Evolutionary conservation across 2,113 vertebrate species (phyloP), one percentile per base, ranked within the genome.

Genomic region (Tiliqua scincoides): DNA sequence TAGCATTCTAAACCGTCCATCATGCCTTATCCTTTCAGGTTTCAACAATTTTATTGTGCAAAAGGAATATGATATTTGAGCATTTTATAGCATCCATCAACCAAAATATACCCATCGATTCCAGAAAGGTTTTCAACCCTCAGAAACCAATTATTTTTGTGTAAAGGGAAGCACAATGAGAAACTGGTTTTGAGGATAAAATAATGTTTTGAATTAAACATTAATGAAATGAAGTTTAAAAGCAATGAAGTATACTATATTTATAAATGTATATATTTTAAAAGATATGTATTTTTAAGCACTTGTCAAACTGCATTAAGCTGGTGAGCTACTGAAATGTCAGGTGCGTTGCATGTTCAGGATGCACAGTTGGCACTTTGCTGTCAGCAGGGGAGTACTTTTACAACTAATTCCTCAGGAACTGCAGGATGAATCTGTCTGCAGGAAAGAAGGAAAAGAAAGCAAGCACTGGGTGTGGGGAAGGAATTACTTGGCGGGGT

Each of bases 251-350:
- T 84, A 68, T 48, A 63, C 75, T 81, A 9, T 73, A 57, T 90
- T 90, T 72, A 79, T 43, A 63, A 83, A 76, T 87, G 89, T 83
- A 88, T 68, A 94, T 90, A 77, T n/a, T 21, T 35, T 23, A 21
- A 20, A 9, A 62, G 21, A 78, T 25, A 61, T 82, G 79, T 89
- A 92, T 95, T 92, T 94, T 93, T 89, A 92, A 96, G 92, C 93
- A 87, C 84, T 93, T 96, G 96, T 96, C 95, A 95, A 95, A 86
- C 91, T 93, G 80, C 72, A 81, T 93, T 95, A 96, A 95, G 95
- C 95, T 93, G 89, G 95, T 94, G 94, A 95, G 95, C 96, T 92
- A 95, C 91, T 96, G 95, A 97, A 97, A 96, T 97, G 96, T 97
- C 96, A 97, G 95, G 89, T 90, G 54, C 96, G 96, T 95, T 96